Conservation (phyloP, 1,140 invertebrate genomes). For the Holotrichia oblita region DNA sequence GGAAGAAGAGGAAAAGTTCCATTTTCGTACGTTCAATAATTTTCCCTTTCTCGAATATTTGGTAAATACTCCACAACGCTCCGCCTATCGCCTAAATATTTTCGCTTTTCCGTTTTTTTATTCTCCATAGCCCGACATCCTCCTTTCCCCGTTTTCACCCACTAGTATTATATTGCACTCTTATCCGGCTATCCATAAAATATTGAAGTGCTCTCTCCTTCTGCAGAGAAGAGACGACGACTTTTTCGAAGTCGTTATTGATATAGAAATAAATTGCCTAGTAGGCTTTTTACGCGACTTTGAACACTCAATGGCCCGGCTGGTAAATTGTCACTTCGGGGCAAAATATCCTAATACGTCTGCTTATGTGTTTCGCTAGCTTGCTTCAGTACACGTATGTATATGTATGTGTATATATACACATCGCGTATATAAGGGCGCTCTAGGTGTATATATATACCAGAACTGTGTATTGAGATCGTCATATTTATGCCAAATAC, state of each 20-base stretch:
- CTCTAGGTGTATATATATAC: no score
- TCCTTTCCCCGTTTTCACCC: background rate
- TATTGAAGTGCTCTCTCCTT: background rate
- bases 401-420: no score
- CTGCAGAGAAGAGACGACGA: background rate
- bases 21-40: background rate
- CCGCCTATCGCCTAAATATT: slow-evolving; percentile 16
- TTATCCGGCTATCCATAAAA: slow-evolving; percentile 18
- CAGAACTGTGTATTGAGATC: background rate
- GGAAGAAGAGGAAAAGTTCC: background rate
- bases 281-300: slow-evolving; percentile 33
- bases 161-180: slow-evolving; percentile 13
- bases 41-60: background rate
- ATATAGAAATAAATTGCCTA: slow-evolving; percentile 39
- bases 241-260: slow-evolving; percentile 32
- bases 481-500: background rate
- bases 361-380: background rate
- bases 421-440: background rate
- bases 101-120: no score
- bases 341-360: slow-evolving; percentile 9
- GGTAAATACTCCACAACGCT: slow-evolving; percentile 1
- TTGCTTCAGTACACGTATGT: no score
- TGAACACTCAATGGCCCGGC: slow-evolving; percentile 30
- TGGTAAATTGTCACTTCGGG: slow-evolving; percentile 35
- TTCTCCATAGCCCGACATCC: no score